phyloP scores from a whole-genome alignment of 2,113 vertebrate species.

The Cyprinodon tularosa region DNA sequence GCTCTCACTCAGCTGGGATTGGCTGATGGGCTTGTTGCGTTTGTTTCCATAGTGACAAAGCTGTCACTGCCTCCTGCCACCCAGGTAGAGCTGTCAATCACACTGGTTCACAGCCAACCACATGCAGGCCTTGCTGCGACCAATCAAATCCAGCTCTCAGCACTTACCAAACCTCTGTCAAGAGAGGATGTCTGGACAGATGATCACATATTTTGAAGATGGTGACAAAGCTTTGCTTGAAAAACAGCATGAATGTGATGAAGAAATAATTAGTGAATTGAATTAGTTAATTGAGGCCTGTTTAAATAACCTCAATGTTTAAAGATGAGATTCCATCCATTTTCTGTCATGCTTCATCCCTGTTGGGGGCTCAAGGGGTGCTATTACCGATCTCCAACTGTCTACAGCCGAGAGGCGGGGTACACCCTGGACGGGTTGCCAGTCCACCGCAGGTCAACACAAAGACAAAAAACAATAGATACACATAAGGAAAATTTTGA shows the following conservation, averaged over 20 bases:
- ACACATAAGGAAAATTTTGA: no score
- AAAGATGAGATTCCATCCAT: background rate
- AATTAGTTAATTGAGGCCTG: background rate
- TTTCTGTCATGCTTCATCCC: no score
- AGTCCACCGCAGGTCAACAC: no score
- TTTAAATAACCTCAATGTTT: background rate
- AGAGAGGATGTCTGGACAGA: no score
- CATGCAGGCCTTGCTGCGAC: conserved; percentile 1
- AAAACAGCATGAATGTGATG: background rate
- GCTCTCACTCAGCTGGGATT: conserved; percentile 47
- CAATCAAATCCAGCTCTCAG: conserved; percentile 9
- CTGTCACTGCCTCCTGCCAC: conserved; percentile 73
- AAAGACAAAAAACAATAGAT: no score
- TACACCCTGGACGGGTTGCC: no score
- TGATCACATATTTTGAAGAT: background rate
- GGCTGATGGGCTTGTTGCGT: conserved; percentile 41
- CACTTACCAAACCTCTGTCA: rapidly evolving
- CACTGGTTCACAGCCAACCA: conserved; percentile 25
- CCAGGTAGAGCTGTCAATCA: conserved; percentile 78
- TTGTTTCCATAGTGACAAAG: conserved; percentile 75
- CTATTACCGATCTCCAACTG: no score
- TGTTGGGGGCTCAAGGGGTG: no score
- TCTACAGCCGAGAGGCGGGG: no score
- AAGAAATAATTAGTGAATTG: background rate
- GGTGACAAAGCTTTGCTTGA: background rate